phyloP scores from a whole-genome alignment of 2,113 vertebrate species.

The Ammodytes marinus region DNA sequence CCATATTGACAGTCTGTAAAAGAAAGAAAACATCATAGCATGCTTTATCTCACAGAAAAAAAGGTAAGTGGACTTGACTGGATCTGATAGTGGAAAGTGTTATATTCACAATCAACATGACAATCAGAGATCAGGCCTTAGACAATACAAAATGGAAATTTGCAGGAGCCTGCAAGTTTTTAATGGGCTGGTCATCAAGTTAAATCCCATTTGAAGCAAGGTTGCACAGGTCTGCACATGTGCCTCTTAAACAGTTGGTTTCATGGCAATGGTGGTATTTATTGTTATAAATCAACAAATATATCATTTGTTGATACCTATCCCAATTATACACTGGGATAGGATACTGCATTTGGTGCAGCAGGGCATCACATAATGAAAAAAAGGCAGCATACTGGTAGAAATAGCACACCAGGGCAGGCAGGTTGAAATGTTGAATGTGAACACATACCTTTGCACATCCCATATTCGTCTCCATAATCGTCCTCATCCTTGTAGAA shows the following conservation, averaged over 20 bases:
- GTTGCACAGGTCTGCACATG: constrained; percentile 11
- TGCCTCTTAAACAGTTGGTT: background rate
- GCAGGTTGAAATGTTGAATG: background rate
- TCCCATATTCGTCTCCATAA: constrained; percentile 96
- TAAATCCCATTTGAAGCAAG: background rate
- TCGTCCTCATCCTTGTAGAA: constrained; percentile 98
- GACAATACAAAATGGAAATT: background rate
- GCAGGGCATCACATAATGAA: constrained; percentile 1
- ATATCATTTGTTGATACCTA: background rate
- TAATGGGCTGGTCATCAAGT: background rate
- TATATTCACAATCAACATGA: background rate
- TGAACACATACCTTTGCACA: constrained; percentile 92
- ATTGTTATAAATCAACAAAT: background rate
- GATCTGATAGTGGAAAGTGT: background rate
- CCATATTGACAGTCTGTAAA: constrained; percentile 93
- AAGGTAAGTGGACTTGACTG: background rate
- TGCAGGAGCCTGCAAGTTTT: constrained; percentile 7
- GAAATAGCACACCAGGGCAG: background rate
- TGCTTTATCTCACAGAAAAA: background rate
- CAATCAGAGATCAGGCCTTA: background rate
- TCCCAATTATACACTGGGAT: too few species aligned
- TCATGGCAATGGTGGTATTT: background rate
- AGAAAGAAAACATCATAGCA: constrained; percentile 8
- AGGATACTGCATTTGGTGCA: constrained; percentile 50
- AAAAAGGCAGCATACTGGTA: constrained; percentile 28